phyloP scores from a whole-genome alignment of 2,797 vertebrate genomes.

The Microctenopoma stevenorrisi region DNA sequence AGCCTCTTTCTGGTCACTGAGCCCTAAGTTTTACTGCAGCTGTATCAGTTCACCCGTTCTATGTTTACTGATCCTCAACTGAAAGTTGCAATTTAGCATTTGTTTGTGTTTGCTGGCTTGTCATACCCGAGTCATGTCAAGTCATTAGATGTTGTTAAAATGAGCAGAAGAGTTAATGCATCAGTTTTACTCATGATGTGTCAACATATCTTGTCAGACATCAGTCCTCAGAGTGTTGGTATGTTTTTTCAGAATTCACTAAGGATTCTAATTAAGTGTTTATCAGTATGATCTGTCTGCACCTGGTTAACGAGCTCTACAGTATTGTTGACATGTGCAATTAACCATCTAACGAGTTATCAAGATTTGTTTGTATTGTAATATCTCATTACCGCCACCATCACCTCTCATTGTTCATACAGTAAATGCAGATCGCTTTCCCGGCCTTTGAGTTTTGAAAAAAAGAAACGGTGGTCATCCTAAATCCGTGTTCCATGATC shows the following conservation, averaged over 20 bases:
- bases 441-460: neutral
- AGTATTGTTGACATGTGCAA: slow-evolving; percentile 53
- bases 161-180: slow-evolving; percentile 23
- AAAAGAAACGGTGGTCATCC: neutral
- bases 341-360: slow-evolving; percentile 70
- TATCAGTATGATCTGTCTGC: slow-evolving; percentile 60
- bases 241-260: slow-evolving; percentile 32
- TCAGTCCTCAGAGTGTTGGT: slow-evolving; percentile 25
- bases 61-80: neutral
- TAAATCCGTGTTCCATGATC: neutral
- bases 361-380: slow-evolving; percentile 56
- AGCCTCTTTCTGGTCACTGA: neutral
- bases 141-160: slow-evolving; percentile 27
- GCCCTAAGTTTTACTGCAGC: neutral
- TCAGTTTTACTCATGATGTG: slow-evolving; percentile 24
- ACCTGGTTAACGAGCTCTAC: slow-evolving; percentile 65
- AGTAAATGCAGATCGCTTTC: slow-evolving; percentile 19
- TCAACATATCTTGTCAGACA: slow-evolving; percentile 32
- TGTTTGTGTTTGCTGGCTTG: neutral
- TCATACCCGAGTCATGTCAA: slow-evolving; percentile 1
- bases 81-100: neutral
- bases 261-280: slow-evolving; percentile 56
- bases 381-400: slow-evolving; percentile 34
- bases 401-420: slow-evolving; percentile 39
- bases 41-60: neutral